Evolutionary conservation across 2,888 invertebrate species (phyloP).

Genomic region (Acleris cristana): DNA sequence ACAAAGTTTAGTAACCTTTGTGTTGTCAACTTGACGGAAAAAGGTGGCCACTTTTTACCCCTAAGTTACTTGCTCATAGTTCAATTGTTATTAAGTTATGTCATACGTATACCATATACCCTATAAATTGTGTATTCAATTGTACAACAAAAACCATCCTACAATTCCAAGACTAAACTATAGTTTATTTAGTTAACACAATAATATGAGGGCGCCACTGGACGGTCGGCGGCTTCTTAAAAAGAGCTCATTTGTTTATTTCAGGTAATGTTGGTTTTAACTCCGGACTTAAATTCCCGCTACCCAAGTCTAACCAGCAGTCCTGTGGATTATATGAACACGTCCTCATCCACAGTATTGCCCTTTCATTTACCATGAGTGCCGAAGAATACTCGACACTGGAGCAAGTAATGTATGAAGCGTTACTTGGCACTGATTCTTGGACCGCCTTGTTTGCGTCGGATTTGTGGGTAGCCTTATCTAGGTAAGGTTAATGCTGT

Average conservation of each 20-base stretch:
- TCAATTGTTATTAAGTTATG: no score
- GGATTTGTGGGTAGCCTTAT: constrained; percentile 64
- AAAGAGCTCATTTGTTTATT: constrained; percentile 38
- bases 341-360: constrained; percentile 52
- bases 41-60: no score
- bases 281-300: constrained; percentile 51
- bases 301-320: constrained; percentile 37
- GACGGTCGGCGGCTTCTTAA: no score
- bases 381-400: constrained; percentile 52
- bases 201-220: no score
- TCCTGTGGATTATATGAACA: constrained; percentile 59
- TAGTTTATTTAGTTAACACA: no score
- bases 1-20: no score
- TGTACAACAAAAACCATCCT: no score
- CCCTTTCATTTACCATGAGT: constrained; percentile 52
- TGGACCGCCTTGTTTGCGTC: constrained; percentile 63
- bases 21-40: no score
- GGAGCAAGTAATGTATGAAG: constrained; percentile 58
- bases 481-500: constrained; percentile 53
- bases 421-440: constrained; percentile 56
- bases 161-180: no score
- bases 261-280: constrained; percentile 65
- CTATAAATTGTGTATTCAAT: no score
- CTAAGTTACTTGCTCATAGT: no score
- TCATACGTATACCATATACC: no score